These are phyloP conservation scores for Brachyistius frenatus DNA, from an alignment of 2,113 vertebrate genomes.

Conservation along the genomic window DNA sequence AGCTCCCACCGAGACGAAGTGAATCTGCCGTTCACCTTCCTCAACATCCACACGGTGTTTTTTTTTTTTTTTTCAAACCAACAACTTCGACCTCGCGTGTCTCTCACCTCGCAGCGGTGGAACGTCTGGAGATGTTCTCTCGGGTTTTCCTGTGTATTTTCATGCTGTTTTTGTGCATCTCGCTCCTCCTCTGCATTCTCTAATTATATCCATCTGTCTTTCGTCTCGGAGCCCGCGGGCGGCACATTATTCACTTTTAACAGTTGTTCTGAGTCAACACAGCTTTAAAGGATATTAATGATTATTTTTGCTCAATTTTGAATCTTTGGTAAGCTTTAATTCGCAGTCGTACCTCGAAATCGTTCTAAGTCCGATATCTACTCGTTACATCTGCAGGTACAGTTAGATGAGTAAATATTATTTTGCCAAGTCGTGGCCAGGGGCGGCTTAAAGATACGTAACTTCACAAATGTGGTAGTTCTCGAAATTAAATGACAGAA, in stretches of 20 bases:
- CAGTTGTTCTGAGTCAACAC: no score
- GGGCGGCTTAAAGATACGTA: no score
- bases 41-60: not conserved
- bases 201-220: slow-evolving; percentile 19
- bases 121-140: not conserved
- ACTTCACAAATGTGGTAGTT: no score
- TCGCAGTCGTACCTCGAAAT: not conserved
- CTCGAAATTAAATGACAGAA: no score
- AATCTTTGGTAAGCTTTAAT: not conserved
- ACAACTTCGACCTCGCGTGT: not conserved
- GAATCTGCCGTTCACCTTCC: not conserved
- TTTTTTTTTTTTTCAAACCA: not conserved
- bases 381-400: not conserved
- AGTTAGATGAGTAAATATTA: no score
- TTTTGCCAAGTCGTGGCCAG: no score
- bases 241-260: not conserved
- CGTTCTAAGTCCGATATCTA: not conserved
- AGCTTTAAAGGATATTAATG: not conserved
- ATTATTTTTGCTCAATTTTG: not conserved
- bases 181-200: slow-evolving; percentile 16
- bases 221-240: not conserved
- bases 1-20: slow-evolving; percentile 14
- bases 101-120: not conserved
- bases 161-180: not conserved
- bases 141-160: not conserved